phyloP scores from a whole-genome alignment of 2,888 invertebrate genomes.

The Drosophila melanocephala region DNA sequence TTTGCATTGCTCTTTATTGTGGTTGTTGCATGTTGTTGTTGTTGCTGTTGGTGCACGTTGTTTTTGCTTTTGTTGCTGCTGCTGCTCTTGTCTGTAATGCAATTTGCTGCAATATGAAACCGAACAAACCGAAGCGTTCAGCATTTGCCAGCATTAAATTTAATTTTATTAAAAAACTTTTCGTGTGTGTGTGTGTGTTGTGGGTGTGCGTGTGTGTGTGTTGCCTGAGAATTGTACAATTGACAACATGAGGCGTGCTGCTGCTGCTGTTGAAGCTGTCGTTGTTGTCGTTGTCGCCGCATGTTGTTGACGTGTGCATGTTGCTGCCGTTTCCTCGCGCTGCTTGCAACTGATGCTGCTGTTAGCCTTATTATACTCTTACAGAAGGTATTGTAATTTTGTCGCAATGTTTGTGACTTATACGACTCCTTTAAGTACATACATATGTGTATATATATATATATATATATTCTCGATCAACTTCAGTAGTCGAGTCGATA shows the following conservation, averaged over 20 bases:
- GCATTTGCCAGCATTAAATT: slow-evolving; percentile 77
- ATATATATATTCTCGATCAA: neutral
- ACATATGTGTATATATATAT: no score
- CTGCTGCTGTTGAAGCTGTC: slow-evolving; percentile 40
- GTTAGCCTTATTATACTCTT: slow-evolving; percentile 4
- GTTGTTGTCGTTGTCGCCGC: slow-evolving; percentile 64
- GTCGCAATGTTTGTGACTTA: neutral
- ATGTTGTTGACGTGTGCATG: slow-evolving; percentile 79
- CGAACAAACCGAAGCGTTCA: slow-evolving; percentile 62
- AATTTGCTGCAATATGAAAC: slow-evolving; percentile 76
- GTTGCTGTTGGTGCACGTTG: slow-evolving; percentile 12
- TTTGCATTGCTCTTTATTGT: slow-evolving; percentile 59
- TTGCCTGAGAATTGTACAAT: slow-evolving; percentile 74
- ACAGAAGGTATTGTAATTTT: neutral
- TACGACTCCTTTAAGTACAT: neutral
- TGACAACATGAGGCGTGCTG: slow-evolving; percentile 72
- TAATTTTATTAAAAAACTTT: slow-evolving; percentile 79
- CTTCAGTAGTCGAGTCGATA: neutral
- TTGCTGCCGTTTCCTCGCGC: slow-evolving; percentile 56
- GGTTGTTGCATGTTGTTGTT: slow-evolving; percentile 28
- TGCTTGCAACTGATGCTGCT: slow-evolving; percentile 35
- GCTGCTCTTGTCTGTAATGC: slow-evolving; percentile 62
- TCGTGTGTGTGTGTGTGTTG: slow-evolving; percentile 33
- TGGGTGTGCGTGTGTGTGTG: slow-evolving; percentile 28
- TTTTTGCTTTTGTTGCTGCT: slow-evolving; percentile 23